Base-by-base conservation (phyloP, 2,888 invertebrate genomes). In the Scaptomyza flava region DNA sequence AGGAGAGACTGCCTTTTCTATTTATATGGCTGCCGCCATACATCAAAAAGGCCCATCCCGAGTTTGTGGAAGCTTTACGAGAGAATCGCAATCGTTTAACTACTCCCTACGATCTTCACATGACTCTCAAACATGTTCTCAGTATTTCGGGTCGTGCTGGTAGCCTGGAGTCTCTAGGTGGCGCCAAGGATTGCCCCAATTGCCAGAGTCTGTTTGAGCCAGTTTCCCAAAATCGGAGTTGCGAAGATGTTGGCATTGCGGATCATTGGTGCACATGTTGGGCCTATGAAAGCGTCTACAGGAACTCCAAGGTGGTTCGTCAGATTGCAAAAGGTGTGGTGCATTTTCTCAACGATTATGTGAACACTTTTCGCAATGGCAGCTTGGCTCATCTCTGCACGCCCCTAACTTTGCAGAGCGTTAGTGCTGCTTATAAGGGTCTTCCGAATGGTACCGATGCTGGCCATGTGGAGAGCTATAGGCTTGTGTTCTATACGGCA, bases 241-340 rank as follows among this genome's bases (percentile, higher is more conserved):
- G 96, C 83, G 91, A 92, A 38, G 95, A 96, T 59, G 95, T 94
- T 6, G 94, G 93, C 1, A 94, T 97, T 54, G 93, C 93, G 8
- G 93, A 94, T 43, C 96, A 96, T 86, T 96, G 96, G 96, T 96
- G 96, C 89, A 95, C 95, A 60, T 96, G 96, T 84, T 93, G 94
- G 58, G 93, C 94, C 27, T 94, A 95, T 79, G 92, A 75, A 20
- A 79, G 68, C 51, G 77, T 91, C 31, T 79, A 87, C 36, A 91
- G 82, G 50, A 93, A 92, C 48, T 93, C 94, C 52, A 85, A 91
- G 43, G 92, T 93, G 30, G 94, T 94, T 7, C 85, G 91, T 20
- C 93, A 93, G 76, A 94, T 94, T 27, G 93, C 94, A 0, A 85
- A 92, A 23, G 79, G 81, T 7, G 83, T 89, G 3, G 81, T 92